Evolutionary conservation across 2,888 invertebrate genomes (phyloP).

Genomic region (Molorchus minor): DNA sequence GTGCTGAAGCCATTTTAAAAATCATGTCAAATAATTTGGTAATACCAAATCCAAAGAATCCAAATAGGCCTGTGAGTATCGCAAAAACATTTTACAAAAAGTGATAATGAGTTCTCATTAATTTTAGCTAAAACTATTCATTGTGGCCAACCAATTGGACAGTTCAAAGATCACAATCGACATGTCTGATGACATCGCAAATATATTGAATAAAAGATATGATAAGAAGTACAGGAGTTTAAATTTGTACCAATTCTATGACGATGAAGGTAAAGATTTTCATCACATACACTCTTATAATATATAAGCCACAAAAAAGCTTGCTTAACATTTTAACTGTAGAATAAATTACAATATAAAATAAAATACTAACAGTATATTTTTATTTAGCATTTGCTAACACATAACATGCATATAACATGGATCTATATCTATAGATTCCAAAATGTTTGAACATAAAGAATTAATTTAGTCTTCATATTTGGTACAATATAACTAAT

Average conservation of each 20-base stretch:
- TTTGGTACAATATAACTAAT: too few species aligned
- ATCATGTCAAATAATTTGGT: conserved; percentile 23
- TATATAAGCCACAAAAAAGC: too few species aligned
- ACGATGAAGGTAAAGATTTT: conserved; percentile 31
- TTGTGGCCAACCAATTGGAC: background rate
- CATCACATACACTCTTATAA: too few species aligned
- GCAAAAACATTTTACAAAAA: background rate
- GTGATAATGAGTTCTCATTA: background rate
- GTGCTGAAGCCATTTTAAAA: conserved; percentile 34
- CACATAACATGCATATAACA: too few species aligned
- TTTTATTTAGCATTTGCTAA: too few species aligned
- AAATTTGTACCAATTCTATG: conserved; percentile 31
- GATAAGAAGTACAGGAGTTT: conserved; percentile 11
- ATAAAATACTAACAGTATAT: too few species aligned
- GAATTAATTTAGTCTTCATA: too few species aligned
- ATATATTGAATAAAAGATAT: conserved; percentile 30
- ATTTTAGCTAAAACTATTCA: background rate
- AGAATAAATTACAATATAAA: too few species aligned
- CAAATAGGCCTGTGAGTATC: conserved; percentile 26
- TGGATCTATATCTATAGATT: too few species aligned
- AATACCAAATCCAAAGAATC: conserved; percentile 25
- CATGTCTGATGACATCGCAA: conserved; percentile 24
- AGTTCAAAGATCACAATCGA: conserved; percentile 4
- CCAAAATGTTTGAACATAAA: too few species aligned
- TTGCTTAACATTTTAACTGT: too few species aligned